Percentiles rank a stretch among this genome's conserved stretches.
Evolutionary conservation across 2,113 vertebrate species (phyloP).

Genomic region (cattle (Bos taurus)): DNA sequence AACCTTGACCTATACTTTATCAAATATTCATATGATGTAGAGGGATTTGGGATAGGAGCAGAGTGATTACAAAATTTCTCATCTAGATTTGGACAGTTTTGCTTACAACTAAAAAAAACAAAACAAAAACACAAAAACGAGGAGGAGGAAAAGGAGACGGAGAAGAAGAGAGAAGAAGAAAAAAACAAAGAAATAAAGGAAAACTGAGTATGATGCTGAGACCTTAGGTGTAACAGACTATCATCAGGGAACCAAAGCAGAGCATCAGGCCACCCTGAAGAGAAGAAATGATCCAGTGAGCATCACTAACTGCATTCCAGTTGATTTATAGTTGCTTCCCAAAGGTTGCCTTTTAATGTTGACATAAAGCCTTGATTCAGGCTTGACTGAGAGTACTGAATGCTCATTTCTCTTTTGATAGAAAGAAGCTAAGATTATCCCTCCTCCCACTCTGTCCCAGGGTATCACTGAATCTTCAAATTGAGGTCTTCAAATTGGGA

Average conservation of each 20-base stretch:
- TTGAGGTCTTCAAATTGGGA: background rate
- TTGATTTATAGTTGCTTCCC: background rate
- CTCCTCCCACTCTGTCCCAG: background rate
- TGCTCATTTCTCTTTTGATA: background rate
- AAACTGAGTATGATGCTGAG: background rate
- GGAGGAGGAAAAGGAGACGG: background rate
- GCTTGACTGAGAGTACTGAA: background rate
- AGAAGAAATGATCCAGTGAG: background rate
- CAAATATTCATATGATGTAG: background rate
- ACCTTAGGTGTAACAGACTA: background rate
- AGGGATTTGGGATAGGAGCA: background rate
- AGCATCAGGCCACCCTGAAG: background rate
- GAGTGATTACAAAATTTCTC: background rate
- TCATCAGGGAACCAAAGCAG: background rate
- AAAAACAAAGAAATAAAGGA: background rate
- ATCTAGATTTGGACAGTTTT: background rate
- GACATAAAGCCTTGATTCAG: background rate
- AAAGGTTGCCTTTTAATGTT: background rate
- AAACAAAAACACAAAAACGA: background rate
- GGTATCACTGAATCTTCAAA: background rate
- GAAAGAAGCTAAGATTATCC: background rate
- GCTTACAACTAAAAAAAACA: background rate
- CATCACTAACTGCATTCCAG: background rate
- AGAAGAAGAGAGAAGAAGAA: no score
- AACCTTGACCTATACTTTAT: background rate